Percentiles rank a stretch among this genome's conserved stretches.
Evolutionary conservation across 2,797 vertebrate species (phyloP).

Genomic region (Characodon lateralis): DNA sequence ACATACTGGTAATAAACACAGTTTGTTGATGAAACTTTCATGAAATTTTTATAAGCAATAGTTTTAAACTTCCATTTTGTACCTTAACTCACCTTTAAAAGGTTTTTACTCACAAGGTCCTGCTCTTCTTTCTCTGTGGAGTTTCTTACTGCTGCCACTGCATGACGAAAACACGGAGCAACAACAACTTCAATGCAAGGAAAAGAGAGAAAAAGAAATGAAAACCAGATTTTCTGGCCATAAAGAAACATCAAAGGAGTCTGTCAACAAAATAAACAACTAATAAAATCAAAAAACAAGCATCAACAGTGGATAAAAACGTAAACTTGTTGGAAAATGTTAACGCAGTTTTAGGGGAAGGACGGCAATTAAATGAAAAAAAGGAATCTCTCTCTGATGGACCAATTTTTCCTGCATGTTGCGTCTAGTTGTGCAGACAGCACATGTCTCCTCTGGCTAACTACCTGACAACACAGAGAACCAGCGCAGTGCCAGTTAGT

Average conservation of each 20-base stretch:
- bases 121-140: neutral
- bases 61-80: neutral
- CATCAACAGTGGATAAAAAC: conserved; percentile 1
- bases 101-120: neutral
- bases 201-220: neutral
- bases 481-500: conserved; percentile 28
- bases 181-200: conserved; percentile 4
- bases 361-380: conserved; percentile 19
- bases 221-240: conserved; percentile 17
- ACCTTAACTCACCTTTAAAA: neutral
- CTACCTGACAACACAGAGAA: conserved; percentile 60
- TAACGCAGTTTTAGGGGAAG: neutral
- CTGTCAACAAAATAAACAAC: conserved; percentile 3
- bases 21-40: neutral
- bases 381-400: conserved; percentile 10
- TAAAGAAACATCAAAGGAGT: conserved; percentile 4
- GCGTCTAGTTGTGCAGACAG: conserved; percentile 38
- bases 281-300: too few species aligned
- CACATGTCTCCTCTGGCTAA: conserved; percentile 31
- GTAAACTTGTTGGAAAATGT: neutral
- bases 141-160: neutral
- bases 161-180: neutral
- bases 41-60: neutral
- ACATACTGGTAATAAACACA: neutral
- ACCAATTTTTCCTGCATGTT: conserved; percentile 20